Evolutionary conservation across 1,140 invertebrate species (phyloP).

Genomic region (Ladona fulva): DNA sequence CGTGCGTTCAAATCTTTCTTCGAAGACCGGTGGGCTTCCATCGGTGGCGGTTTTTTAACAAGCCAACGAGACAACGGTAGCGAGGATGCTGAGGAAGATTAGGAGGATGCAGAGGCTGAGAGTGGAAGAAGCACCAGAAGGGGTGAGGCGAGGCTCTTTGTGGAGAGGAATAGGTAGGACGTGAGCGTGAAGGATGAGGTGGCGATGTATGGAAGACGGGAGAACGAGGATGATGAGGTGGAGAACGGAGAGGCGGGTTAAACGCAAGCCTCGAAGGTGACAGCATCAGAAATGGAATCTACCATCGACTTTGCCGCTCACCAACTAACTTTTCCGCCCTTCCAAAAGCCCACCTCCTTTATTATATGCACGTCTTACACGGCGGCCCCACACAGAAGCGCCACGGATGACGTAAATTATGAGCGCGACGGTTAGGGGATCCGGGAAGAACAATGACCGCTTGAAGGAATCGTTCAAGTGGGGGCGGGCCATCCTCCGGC

Average conservation of each 20-base stretch:
- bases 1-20: neutral
- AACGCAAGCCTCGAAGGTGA: neutral
- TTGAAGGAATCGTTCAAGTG: neutral
- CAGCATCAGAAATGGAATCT: conserved; percentile 9
- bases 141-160: neutral
- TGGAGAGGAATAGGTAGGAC: neutral
- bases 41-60: neutral
- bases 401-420: conserved; percentile 1
- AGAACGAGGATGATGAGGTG: neutral
- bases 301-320: neutral
- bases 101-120: neutral
- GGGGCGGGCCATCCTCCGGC: neutral
- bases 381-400: neutral
- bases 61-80: neutral
- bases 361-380: neutral
- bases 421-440: neutral
- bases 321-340: neutral
- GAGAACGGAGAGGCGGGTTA: neutral
- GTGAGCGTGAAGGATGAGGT: neutral
- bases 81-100: neutral
- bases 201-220: neutral
- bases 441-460: neutral
- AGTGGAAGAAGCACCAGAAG: neutral
- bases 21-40: neutral
- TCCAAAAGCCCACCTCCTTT: neutral